phyloP scores from a whole-genome alignment of 2,888 invertebrate genomes.

The Melanchra persicariae region DNA sequence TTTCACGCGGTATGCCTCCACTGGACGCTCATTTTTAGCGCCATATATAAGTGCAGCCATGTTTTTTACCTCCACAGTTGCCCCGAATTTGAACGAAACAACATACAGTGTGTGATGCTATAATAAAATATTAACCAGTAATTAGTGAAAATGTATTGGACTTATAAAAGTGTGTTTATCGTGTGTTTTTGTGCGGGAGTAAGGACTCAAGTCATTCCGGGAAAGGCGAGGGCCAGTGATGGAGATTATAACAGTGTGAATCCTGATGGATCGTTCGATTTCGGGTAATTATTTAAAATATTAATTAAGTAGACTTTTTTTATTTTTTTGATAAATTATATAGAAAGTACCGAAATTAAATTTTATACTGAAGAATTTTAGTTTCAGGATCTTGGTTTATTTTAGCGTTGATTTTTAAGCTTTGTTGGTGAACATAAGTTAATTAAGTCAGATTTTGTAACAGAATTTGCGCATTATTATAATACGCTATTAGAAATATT shows the following conservation, averaged over 20 bases:
- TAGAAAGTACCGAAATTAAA: not conserved
- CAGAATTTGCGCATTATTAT: not conserved
- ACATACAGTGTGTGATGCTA: constrained; percentile 66
- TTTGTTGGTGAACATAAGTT: too few species aligned
- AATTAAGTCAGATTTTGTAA: not conserved
- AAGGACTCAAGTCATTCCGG: constrained; percentile 87
- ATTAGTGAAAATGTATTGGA: constrained; percentile 81
- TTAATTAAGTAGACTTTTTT: too few species aligned
- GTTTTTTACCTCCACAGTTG: constrained; percentile 87
- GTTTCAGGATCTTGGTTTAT: not conserved
- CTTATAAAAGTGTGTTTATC: constrained; percentile 76
- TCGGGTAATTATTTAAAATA: constrained; percentile 89
- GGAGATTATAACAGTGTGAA: constrained; percentile 92
- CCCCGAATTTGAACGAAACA: constrained; percentile 73
- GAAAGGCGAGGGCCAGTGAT: constrained; percentile 87
- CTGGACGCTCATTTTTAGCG: constrained; percentile 85
- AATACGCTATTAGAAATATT: not conserved
- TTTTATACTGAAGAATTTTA: not conserved
- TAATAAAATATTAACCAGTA: constrained; percentile 25
- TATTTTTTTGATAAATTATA: too few species aligned
- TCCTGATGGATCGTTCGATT: constrained; percentile 94
- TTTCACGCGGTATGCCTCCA: constrained; percentile 86
- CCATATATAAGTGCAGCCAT: constrained; percentile 86
- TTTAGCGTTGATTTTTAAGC: not conserved
- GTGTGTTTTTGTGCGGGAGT: constrained; percentile 83